Conservation (phyloP, 2,797 vertebrate species). For the Acanthurus lineatus region DNA sequence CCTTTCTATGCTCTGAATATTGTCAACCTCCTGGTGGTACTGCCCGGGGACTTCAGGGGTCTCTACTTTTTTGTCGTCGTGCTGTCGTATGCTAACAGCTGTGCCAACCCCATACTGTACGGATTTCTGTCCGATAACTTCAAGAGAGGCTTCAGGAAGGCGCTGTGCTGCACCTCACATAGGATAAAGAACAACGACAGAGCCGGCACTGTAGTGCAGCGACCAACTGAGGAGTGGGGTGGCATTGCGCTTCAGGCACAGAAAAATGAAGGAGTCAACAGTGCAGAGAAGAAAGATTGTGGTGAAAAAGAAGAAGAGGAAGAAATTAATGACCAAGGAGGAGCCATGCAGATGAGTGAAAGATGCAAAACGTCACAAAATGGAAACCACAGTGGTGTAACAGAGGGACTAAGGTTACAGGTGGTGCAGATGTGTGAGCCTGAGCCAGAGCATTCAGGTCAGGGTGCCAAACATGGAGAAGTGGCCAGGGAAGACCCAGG, state of each 20-base stretch:
- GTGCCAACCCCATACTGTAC: conserved; percentile 95
- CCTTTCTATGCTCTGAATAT: conserved; percentile 95
- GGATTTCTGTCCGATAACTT: conserved; percentile 97
- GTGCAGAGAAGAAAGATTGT: background rate
- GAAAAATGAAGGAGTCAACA: conserved; percentile 49
- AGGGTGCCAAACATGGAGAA: conserved; percentile 26
- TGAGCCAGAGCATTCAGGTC: conserved; percentile 29
- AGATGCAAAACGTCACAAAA: conserved; percentile 61
- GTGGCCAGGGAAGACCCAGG: conserved; percentile 25
- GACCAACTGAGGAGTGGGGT: conserved; percentile 76
- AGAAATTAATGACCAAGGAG: conserved; percentile 53
- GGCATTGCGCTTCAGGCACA: conserved; percentile 58
- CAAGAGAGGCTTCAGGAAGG: conserved; percentile 91
- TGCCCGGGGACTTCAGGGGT: conserved; percentile 91
- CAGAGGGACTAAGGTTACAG: conserved; percentile 43
- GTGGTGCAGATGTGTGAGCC: conserved; percentile 13
- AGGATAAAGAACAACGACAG: conserved; percentile 80
- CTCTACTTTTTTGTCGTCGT: conserved; percentile 95
- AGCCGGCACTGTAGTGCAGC: conserved; percentile 69
- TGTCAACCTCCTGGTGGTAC: conserved; percentile 90
- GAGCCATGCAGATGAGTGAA: conserved; percentile 57
- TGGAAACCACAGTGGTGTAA: conserved; percentile 46
- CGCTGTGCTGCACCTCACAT: conserved; percentile 81
- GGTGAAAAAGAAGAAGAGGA: conserved; percentile 49
- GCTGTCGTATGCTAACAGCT: conserved; percentile 97